Conservation (phyloP, 2,113 vertebrate genomes). For the Chaetops frenatus region DNA sequence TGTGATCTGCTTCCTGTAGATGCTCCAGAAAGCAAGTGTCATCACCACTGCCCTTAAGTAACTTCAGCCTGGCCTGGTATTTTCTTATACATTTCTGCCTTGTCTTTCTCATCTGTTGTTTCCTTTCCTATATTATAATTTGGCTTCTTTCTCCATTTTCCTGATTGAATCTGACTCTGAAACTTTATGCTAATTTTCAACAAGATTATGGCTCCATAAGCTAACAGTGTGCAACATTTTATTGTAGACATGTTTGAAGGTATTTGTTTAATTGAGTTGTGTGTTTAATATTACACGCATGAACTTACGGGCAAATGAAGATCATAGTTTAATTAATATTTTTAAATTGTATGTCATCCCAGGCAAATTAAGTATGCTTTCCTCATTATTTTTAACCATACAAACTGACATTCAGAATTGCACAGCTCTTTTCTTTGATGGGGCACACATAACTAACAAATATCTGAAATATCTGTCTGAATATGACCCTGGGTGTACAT, state of each 20-base stretch:
- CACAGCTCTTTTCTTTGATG: not conserved
- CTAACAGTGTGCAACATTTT: not conserved
- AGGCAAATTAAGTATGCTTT: not conserved
- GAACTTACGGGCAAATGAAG: not conserved
- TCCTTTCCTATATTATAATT: not conserved
- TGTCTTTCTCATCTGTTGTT: not conserved
- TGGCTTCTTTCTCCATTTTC: not conserved
- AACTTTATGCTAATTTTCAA: not conserved
- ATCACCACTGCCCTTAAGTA: not conserved
- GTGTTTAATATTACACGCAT: not conserved
- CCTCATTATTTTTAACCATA: not conserved
- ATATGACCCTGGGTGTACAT: no score
- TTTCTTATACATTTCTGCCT: not conserved
- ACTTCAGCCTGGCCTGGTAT: not conserved
- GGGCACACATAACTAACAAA: not conserved
- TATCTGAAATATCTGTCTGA: not conserved
- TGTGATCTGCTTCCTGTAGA: not conserved
- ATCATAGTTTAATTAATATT: not conserved
- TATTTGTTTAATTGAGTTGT: not conserved
- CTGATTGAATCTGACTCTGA: not conserved
- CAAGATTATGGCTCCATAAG: not conserved
- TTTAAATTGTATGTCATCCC: not conserved
- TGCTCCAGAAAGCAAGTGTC: not conserved
- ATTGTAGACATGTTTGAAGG: not conserved
- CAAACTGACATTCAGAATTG: not conserved